Conservation (phyloP, 2,797 vertebrate genomes). For the Sebastes oblongus region DNA sequence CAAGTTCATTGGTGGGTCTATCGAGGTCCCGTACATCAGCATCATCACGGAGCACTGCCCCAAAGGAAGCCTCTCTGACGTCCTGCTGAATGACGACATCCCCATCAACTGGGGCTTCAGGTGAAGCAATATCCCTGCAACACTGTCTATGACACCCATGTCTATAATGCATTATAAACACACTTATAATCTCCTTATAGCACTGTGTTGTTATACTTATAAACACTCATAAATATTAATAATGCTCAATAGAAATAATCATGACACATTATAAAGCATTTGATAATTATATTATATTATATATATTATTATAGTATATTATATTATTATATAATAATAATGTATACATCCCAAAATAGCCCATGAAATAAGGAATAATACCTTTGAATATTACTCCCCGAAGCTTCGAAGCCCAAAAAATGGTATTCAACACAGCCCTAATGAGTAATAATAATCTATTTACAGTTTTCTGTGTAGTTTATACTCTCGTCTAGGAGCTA, state of each 20-base stretch:
- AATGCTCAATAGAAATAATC: too few relatives aligned
- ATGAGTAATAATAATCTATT: background rate
- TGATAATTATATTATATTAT: too few relatives aligned
- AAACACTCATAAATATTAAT: background rate
- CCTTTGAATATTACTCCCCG: accelerated
- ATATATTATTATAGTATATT: too few relatives aligned
- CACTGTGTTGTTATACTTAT: background rate
- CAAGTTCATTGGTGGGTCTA: slow-evolving; percentile 84
- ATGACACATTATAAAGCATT: background rate
- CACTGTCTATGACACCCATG: background rate
- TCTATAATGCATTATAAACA: background rate
- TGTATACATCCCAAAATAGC: too few relatives aligned
- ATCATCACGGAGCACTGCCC: slow-evolving; percentile 85
- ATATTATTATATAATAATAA: too few relatives aligned
- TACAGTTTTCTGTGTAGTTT: too few relatives aligned
- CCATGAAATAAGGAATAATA: too few relatives aligned
- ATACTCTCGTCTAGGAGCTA: background rate
- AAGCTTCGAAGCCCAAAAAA: too few relatives aligned
- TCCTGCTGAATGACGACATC: slow-evolving; percentile 82
- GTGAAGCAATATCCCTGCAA: slow-evolving; percentile 45
- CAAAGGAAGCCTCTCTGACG: slow-evolving; percentile 84
- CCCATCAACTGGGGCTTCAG: slow-evolving; percentile 87
- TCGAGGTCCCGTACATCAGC: slow-evolving; percentile 78
- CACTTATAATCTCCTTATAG: background rate
- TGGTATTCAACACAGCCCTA: too few relatives aligned